Percentiles rank a stretch among this genome's conserved stretches.
These are phyloP conservation scores for Heliocidaris tuberculata DNA, from an alignment of 35 echinoderm and acorn worm genomes.

Conservation along the genomic window DNA sequence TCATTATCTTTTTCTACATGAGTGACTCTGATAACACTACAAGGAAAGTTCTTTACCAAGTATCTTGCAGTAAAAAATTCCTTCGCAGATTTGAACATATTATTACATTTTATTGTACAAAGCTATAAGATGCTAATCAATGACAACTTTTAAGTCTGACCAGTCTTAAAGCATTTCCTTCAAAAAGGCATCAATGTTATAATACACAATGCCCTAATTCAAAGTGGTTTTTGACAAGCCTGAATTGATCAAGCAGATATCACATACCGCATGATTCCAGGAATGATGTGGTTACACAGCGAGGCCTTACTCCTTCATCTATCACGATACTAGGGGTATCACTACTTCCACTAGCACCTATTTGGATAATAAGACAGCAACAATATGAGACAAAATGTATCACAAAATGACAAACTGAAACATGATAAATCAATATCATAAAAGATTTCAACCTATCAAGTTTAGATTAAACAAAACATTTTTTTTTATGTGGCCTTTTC, in stretches of 20 bases:
- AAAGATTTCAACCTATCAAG: no score
- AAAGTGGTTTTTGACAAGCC: background rate
- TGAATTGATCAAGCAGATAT: background rate
- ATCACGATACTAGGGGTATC: background rate
- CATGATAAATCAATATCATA: background rate
- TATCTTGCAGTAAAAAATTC: background rate
- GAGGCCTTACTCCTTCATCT: background rate
- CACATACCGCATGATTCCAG: background rate
- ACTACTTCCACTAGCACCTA: background rate
- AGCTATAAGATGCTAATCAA: background rate
- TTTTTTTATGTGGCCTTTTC: no score
- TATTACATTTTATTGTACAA: no score
- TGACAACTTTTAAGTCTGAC: background rate
- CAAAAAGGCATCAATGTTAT: background rate
- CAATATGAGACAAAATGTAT: no score
- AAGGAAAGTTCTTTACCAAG: background rate
- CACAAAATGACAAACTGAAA: no score
- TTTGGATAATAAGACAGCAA: background rate
- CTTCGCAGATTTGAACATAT: background rate
- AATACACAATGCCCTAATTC: background rate
- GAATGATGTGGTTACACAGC: slow-evolving; percentile 14
- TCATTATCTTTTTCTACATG: background rate
- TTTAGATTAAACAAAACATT: no score
- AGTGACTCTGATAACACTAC: background rate
- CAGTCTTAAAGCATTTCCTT: background rate